These are phyloP conservation scores for Dicranocentrus wangi DNA, from an alignment of 2,888 invertebrate genomes.

Conservation along the genomic window DNA sequence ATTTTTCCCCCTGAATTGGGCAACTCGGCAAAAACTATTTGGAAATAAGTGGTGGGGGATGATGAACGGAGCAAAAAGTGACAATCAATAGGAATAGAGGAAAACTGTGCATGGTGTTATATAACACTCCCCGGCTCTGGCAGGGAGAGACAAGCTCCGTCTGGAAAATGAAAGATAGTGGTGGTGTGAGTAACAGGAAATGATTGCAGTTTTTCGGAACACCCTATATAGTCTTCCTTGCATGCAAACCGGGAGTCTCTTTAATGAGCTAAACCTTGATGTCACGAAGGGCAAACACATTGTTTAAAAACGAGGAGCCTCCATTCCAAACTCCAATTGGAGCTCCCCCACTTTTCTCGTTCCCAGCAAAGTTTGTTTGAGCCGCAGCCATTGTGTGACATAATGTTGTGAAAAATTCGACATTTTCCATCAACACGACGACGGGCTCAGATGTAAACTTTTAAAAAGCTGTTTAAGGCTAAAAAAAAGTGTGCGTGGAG, in stretches of 20 bases:
- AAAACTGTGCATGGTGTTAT: neutral
- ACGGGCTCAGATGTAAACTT: no score
- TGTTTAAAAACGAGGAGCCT: no score
- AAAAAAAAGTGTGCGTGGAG: no score
- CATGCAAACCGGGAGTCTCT: constrained; percentile 25
- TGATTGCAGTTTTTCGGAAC: constrained; percentile 41
- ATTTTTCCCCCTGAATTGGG: constrained; percentile 44
- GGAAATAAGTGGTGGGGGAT: constrained; percentile 13
- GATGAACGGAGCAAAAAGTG: constrained; percentile 54
- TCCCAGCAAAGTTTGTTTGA: no score
- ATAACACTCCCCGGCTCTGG: no score
- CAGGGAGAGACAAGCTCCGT: no score
- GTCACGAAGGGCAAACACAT: constrained; percentile 61
- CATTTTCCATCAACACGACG: no score
- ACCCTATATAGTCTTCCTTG: neutral
- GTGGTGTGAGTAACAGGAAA: neutral
- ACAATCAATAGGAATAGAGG: constrained; percentile 40
- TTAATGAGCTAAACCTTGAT: constrained; percentile 58
- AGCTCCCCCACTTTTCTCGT: no score
- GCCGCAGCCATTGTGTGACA: no score
- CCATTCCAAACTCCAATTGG: no score
- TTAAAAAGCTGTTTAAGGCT: no score
- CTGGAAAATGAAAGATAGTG: constrained; percentile 46
- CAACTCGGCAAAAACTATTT: constrained; percentile 52
- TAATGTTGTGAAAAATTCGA: no score